A percentile compares a stretch with the other conserved stretches of the same genome.
Evolutionary conservation across 1,140 invertebrate species (phyloP).

Genomic region (Caenorhabditis tropicalis): DNA sequence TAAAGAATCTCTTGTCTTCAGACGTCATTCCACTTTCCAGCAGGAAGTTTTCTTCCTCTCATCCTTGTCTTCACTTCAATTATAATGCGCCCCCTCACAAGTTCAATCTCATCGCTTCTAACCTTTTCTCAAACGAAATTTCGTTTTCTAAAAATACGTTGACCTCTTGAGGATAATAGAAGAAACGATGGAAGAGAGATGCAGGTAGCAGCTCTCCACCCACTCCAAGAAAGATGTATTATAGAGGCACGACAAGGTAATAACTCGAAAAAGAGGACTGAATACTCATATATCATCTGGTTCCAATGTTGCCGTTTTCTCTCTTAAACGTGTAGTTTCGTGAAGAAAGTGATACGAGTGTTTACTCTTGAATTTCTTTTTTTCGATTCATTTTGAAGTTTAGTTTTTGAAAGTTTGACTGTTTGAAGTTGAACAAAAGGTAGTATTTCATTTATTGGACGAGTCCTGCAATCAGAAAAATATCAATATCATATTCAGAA

Average conservation of each 20-base stretch:
- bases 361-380: neutral
- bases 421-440: too few relatives aligned
- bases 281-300: slow-evolving; percentile 12
- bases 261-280: neutral
- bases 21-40: neutral
- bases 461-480: too few relatives aligned
- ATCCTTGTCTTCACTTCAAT: slow-evolving; percentile 31
- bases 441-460: too few relatives aligned
- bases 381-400: neutral
- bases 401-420: neutral
- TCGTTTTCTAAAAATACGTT: neutral
- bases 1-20: neutral
- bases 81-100: slow-evolving; percentile 10
- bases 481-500: too few relatives aligned
- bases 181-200: neutral
- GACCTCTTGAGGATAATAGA: neutral
- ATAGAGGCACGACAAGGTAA: neutral
- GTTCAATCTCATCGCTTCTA: neutral
- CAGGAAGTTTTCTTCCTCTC: neutral
- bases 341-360: neutral
- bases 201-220: neutral
- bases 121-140: neutral
- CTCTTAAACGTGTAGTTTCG: neutral
- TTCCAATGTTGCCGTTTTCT: neutral
- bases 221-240: neutral